phyloP scores from a whole-genome alignment of 2,888 invertebrate genomes.

The Biston stratarius region DNA sequence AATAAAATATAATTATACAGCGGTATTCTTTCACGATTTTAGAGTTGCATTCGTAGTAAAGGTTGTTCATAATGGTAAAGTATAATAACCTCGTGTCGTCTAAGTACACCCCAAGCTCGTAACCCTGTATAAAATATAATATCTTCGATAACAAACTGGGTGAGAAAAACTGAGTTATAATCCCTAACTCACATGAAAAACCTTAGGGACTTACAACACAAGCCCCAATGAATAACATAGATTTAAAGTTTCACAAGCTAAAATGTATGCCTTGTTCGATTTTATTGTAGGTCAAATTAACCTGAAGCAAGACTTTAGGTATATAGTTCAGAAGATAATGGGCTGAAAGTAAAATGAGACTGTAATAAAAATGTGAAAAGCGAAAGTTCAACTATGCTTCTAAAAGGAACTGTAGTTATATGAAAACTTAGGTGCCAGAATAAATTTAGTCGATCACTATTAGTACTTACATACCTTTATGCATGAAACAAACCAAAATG shows the following conservation, averaged over 20 bases:
- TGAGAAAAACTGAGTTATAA: background rate
- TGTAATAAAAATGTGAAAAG: conserved; percentile 4
- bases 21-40: no score
- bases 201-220: conserved; percentile 1
- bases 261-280: conserved; percentile 17
- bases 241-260: background rate
- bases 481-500: conserved; percentile 9
- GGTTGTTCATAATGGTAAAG: no score
- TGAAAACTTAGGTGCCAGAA: conserved; percentile 23
- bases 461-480: background rate
- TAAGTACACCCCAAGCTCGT: no score
- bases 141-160: background rate
- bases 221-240: conserved; percentile 15
- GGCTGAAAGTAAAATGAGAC: conserved; percentile 21
- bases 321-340: background rate
- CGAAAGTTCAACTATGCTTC: conserved; percentile 20
- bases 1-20: no score
- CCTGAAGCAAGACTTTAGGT: conserved; percentile 2
- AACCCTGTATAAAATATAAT: no score
- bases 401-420: background rate
- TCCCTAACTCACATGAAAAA: background rate
- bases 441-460: conserved; percentile 1
- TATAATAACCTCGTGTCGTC: no score
- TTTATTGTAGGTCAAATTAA: conserved; percentile 12
- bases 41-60: no score